Evolutionary conservation across 2,888 invertebrate genomes (phyloP).

Genomic region (Amphipoea oculea): DNA sequence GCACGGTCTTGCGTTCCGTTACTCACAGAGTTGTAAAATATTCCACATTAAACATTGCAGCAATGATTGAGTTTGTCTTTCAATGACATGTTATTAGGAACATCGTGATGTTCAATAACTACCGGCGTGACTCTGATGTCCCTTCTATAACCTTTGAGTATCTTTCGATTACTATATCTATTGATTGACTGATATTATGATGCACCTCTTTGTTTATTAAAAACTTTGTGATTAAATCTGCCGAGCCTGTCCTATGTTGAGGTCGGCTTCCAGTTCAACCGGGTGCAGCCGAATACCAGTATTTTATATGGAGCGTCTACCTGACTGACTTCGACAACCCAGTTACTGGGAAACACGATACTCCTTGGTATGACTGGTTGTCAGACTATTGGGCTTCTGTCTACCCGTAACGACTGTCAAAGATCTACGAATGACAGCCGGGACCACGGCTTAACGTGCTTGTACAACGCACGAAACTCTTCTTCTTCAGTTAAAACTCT

Average conservation of each 20-base stretch:
- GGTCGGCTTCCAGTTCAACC: too few species aligned
- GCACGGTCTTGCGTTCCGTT: slow-evolving; percentile 19
- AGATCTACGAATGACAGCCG: neutral
- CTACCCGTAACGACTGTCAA: neutral
- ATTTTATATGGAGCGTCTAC: neutral
- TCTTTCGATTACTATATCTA: slow-evolving; percentile 42
- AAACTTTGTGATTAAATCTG: neutral
- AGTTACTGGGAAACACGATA: neutral
- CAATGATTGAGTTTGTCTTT: slow-evolving; percentile 45
- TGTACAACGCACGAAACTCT: neutral
- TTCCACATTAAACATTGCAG: slow-evolving; percentile 43
- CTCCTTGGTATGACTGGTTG: neutral
- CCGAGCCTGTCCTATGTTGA: neutral
- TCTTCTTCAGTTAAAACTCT: neutral
- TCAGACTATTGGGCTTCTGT: neutral
- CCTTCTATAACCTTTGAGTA: slow-evolving; percentile 60
- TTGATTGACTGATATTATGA: slow-evolving; percentile 27
- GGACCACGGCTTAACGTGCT: too few species aligned
- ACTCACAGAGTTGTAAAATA: slow-evolving; percentile 46
- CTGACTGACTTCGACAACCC: neutral
- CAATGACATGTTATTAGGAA: slow-evolving; percentile 62
- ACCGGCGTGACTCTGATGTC: slow-evolving; percentile 44
- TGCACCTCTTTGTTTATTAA: neutral
- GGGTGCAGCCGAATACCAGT: neutral
- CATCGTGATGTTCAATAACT: slow-evolving; percentile 50